Evolutionary conservation across 35 echinoderm and acorn worm genomes (phyloP).

Genomic region (Chiridota heheva): DNA sequence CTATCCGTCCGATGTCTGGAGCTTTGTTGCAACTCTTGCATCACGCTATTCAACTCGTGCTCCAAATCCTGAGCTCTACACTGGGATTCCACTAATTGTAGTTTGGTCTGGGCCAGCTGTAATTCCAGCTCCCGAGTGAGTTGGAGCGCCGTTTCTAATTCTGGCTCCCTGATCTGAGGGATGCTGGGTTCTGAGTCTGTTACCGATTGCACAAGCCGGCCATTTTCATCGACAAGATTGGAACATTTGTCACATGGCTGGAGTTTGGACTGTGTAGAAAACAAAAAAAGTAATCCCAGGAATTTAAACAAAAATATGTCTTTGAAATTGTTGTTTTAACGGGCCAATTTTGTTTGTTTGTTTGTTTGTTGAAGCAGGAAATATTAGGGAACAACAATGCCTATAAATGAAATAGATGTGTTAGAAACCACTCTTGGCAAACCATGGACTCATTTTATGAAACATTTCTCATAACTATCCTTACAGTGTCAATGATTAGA

Average conservation of each 20-base stretch:
- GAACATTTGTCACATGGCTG: constrained; percentile 69
- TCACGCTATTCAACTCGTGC: constrained; percentile 66
- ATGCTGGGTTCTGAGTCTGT: not conserved
- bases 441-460: no score
- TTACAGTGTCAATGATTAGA: no score
- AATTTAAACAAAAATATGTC: not conserved
- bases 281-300: not conserved
- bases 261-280: constrained; percentile 33
- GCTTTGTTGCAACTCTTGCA: constrained; percentile 58
- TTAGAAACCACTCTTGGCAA: no score
- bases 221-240: constrained; percentile 60
- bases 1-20: constrained; percentile 42
- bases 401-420: no score
- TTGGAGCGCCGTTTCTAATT: constrained; percentile 47
- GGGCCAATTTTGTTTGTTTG: no score
- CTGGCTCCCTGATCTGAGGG: constrained; percentile 11
- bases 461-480: no score
- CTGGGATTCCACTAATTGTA: constrained; percentile 87
- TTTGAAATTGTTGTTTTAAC: not conserved
- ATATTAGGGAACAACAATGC: no score
- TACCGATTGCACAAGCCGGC: constrained; percentile 67
- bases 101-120: constrained; percentile 92
- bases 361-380: no score
- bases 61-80: constrained; percentile 89
- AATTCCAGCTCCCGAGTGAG: constrained; percentile 76